Conservation (phyloP, 2,113 vertebrate genomes). For the Alethe castanea region DNA sequence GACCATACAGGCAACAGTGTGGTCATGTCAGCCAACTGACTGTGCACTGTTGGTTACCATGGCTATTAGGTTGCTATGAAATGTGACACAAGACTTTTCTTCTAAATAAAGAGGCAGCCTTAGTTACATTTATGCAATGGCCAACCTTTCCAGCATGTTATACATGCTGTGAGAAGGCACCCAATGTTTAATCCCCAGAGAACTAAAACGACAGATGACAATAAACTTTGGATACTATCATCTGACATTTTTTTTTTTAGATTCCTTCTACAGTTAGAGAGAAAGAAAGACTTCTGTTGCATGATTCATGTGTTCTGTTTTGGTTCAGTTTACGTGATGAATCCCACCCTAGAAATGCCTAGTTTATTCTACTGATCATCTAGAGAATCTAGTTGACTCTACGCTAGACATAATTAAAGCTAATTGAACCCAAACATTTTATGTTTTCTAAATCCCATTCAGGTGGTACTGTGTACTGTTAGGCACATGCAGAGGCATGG, state of each 20-base stretch:
- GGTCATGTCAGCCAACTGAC: not conserved
- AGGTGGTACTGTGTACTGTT: not conserved
- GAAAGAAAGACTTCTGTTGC: not conserved
- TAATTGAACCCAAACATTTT: not conserved
- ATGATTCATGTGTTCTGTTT: not conserved
- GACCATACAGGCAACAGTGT: not conserved
- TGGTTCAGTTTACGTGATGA: not conserved
- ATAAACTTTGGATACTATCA: fast-evolving
- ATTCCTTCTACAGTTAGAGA: not conserved
- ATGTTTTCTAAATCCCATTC: not conserved
- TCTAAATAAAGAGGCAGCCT: not conserved
- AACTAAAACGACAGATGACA: not conserved
- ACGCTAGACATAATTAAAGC: not conserved
- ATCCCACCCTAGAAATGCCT: not conserved
- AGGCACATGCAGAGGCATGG: not conserved
- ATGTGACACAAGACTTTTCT: not conserved
- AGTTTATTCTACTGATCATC: not conserved
- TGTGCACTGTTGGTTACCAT: not conserved
- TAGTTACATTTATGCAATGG: not conserved
- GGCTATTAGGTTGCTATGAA: not conserved
- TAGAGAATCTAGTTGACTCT: not conserved
- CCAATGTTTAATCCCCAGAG: not conserved
- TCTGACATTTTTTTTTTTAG: not conserved
- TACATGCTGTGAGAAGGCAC: not conserved
- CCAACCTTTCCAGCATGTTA: not conserved